phyloP scores from a whole-genome alignment of 2,888 invertebrate species.

The Harpagoxenus sublaevis region DNA sequence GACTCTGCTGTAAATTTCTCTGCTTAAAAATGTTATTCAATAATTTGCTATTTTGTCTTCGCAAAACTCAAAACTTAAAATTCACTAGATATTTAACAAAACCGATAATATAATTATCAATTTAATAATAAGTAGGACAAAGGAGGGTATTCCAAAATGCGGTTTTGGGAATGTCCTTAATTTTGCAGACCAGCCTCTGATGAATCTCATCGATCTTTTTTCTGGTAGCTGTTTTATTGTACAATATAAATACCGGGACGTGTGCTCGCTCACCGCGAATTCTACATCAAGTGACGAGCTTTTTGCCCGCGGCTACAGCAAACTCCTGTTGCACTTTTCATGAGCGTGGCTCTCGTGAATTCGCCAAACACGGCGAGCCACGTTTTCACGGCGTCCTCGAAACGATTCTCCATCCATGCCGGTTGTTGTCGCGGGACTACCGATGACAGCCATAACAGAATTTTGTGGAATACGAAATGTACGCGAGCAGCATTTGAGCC shows the following conservation, averaged over 20 bases:
- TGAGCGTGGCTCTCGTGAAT: constrained; percentile 57
- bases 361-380: constrained; percentile 70
- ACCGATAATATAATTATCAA: not conserved
- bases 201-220: not conserved
- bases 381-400: constrained; percentile 73
- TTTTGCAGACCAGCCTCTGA: constrained; percentile 2
- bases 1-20: not conserved
- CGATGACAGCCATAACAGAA: constrained; percentile 51
- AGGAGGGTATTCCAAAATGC: no score
- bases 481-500: constrained; percentile 20
- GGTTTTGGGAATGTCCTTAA: not conserved
- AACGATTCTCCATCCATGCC: constrained; percentile 69
- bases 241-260: constrained; percentile 34
- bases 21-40: not conserved
- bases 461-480: constrained; percentile 22
- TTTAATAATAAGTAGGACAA: not conserved
- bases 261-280: constrained; percentile 7
- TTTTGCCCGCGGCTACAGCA: constrained; percentile 30
- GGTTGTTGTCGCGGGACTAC: constrained; percentile 18
- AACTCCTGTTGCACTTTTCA: constrained; percentile 67
- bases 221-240: not conserved
- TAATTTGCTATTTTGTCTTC: not conserved
- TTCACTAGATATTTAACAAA: not conserved
- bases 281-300: constrained; percentile 31
- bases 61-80: not conserved